A percentile compares a stretch with the other conserved stretches of the same genome.
Conservation (phyloP, 2,888 invertebrate species). For the Drosophila aldrichi region DNA sequence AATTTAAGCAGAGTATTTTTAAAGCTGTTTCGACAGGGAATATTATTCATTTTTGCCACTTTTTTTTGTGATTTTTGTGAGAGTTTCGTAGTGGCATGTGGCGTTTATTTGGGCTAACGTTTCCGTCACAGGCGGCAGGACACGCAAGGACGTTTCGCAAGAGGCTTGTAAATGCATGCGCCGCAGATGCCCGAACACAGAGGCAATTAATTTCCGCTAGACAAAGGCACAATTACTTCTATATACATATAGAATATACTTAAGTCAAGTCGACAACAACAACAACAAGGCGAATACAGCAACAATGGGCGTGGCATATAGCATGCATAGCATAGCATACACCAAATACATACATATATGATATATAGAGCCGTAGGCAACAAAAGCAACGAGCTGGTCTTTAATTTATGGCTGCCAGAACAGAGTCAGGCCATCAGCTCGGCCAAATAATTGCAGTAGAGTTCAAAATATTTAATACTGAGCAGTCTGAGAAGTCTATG, state of each 20-base stretch:
- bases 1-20: not conserved
- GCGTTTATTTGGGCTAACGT: conserved; percentile 43
- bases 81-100: conserved; percentile 16
- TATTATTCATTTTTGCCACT: not conserved
- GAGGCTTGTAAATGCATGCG: conserved; percentile 37
- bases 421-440: not conserved
- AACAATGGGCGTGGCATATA: conserved; percentile 43
- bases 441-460: conserved; percentile 13
- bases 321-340: conserved; percentile 1
- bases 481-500: conserved; percentile 17
- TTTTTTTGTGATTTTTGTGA: conserved; percentile 8
- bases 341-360: conserved; percentile 25
- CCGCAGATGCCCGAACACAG: conserved; percentile 63
- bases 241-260: conserved; percentile 39
- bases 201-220: conserved; percentile 74
- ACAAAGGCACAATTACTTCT: conserved; percentile 58
- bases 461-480: conserved; percentile 35
- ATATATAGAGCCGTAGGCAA: conserved; percentile 39
- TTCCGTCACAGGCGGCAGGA: conserved; percentile 70
- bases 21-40: not conserved
- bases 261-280: conserved; percentile 30
- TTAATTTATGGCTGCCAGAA: conserved; percentile 44
- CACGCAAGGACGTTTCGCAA: conserved; percentile 46
- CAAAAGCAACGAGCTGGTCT: conserved; percentile 40
- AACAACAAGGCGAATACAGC: not conserved